These are phyloP conservation scores for Diadema setosum DNA, from an alignment of 35 echinoderm and acorn worm genomes.

Conservation along the genomic window DNA sequence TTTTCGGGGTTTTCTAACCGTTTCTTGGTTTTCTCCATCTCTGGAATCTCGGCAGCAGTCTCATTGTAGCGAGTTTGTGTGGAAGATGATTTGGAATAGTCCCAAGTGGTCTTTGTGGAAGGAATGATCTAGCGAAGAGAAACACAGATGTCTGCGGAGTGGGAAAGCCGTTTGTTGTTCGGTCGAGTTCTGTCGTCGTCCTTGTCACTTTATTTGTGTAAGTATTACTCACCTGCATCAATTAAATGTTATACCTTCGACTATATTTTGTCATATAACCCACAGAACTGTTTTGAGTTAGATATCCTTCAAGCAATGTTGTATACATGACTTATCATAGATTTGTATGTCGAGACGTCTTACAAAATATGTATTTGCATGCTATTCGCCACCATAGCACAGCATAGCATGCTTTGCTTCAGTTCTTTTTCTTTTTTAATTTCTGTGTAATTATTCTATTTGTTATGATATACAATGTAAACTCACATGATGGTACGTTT, in stretches of 20 bases:
- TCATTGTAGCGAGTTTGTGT: too few species aligned
- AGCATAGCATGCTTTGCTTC: too few species aligned
- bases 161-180: constrained; percentile 4
- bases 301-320: background rate
- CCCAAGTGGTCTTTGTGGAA: background rate
- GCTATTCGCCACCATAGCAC: too few species aligned
- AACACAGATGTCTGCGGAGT: constrained; percentile 3
- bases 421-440: too few species aligned
- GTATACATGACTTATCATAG: background rate
- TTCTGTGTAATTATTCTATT: too few species aligned
- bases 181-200: constrained; percentile 12
- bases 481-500: too few species aligned
- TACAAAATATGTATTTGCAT: background rate
- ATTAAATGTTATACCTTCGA: background rate
- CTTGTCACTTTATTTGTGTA: constrained; percentile 3
- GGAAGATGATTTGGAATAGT: constrained; percentile 6
- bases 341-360: background rate
- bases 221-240: background rate
- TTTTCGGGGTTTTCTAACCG: background rate
- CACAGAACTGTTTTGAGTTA: background rate
- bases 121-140: background rate
- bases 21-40: too few species aligned
- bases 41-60: too few species aligned
- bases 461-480: too few species aligned
- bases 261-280: background rate